Percentiles rank a stretch among this genome's conserved stretches.
Conservation (phyloP, 2,113 vertebrate genomes). For the Phylloscopus trochiloides region DNA sequence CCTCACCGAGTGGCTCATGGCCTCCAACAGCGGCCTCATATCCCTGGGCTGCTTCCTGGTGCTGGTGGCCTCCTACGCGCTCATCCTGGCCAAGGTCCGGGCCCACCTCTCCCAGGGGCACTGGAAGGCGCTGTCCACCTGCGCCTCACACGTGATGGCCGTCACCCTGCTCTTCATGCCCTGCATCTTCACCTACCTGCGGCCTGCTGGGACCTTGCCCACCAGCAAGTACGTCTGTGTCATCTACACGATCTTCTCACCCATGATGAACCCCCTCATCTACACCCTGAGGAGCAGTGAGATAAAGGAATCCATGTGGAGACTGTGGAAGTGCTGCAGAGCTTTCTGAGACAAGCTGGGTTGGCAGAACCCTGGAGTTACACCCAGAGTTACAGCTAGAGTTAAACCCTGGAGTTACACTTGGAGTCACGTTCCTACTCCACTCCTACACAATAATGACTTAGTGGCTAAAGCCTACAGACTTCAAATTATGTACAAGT, state of each 20-base stretch:
- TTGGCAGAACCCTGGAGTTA: background rate
- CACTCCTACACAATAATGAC: background rate
- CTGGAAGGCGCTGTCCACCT: conserved; percentile 54
- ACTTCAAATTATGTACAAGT: background rate
- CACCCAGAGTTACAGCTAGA: background rate
- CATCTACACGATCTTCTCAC: background rate
- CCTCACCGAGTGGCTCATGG: conserved; percentile 45
- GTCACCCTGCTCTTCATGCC: conserved; percentile 56
- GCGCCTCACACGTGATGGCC: background rate
- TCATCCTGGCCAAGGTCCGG: conserved; percentile 35
- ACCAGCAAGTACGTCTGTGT: background rate
- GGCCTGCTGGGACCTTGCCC: background rate
- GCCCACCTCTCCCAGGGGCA: background rate
- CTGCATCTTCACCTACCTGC: conserved; percentile 52
- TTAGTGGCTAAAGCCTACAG: background rate
- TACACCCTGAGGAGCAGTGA: conserved; percentile 31
- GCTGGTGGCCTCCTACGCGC: conserved; percentile 24
- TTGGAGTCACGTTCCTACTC: background rate
- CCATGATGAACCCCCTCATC: conserved; percentile 21
- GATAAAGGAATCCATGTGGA: conserved; percentile 17
- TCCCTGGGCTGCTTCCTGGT: conserved; percentile 54
- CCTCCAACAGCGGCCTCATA: conserved; percentile 50
- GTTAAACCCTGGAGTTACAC: background rate
- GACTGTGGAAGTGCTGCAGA: background rate
- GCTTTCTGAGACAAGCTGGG: background rate